Evolutionary conservation across 2,888 invertebrate species (phyloP).

Genomic region (Pycnomerus fuliginosus): DNA sequence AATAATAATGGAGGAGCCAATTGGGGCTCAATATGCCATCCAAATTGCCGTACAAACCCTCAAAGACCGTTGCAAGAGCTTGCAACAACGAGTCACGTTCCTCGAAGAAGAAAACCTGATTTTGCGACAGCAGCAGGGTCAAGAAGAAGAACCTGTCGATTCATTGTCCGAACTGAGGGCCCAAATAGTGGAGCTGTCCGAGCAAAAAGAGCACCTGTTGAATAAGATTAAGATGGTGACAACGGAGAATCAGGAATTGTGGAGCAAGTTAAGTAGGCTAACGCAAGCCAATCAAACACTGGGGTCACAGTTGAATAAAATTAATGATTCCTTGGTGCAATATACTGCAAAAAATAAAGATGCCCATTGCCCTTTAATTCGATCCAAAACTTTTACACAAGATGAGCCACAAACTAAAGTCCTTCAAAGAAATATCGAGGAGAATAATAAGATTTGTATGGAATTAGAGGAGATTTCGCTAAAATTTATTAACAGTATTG

Average conservation of each 20-base stretch:
- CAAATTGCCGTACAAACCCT: conserved; percentile 78
- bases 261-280: conserved; percentile 69
- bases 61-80: conserved; percentile 75
- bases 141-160: conserved; percentile 26
- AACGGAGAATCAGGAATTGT: conserved; percentile 76
- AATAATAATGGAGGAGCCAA: conserved; percentile 44
- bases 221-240: conserved; percentile 81
- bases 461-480: conserved; percentile 78
- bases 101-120: conserved; percentile 77
- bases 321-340: conserved; percentile 56
- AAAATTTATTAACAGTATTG: conserved; percentile 67
- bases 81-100: conserved; percentile 68
- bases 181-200: conserved; percentile 67
- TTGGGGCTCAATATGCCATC: conserved; percentile 59
- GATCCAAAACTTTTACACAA: conserved; percentile 69
- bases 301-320: conserved; percentile 56
- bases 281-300: conserved; percentile 61
- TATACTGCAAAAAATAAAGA: conserved; percentile 44
- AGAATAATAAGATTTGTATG: conserved; percentile 58
- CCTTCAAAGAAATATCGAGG: conserved; percentile 54
- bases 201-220: conserved; percentile 74
- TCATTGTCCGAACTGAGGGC: conserved; percentile 59
- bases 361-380: conserved; percentile 52
- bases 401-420: conserved; percentile 61
- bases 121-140: conserved; percentile 53